phyloP scores from a whole-genome alignment of 2,797 vertebrate genomes.

The Borostomias antarcticus region DNA sequence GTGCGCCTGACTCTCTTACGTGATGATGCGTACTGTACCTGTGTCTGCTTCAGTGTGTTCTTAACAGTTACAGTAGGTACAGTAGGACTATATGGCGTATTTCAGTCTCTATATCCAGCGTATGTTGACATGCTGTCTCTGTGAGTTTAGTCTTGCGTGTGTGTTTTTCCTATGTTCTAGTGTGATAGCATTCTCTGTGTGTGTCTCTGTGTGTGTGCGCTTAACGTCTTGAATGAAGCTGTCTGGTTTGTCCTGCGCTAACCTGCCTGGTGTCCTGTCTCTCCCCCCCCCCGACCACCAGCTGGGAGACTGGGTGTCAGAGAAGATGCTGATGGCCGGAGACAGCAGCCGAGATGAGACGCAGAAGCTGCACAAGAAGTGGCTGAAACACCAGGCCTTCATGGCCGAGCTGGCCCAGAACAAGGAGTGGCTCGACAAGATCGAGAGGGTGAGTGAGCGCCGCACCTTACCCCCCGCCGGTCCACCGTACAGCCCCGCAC shows the following conservation, averaged over 20 bases:
- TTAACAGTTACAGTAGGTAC: neutral
- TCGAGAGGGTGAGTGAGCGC: constrained; percentile 83
- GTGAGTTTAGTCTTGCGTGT: neutral
- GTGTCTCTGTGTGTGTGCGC: constrained; percentile 1
- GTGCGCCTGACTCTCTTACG: neutral
- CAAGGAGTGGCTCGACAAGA: constrained; percentile 91
- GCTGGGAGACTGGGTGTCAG: constrained; percentile 84
- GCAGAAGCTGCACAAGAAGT: constrained; percentile 88
- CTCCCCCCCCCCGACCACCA: constrained; percentile 41
- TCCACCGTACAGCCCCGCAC: no score
- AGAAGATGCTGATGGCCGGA: constrained; percentile 89
- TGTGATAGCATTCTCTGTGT: neutral
- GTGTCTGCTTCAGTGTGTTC: no score
- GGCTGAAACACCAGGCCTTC: constrained; percentile 92
- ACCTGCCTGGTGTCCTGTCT: constrained; percentile 9
- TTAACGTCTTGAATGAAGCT: neutral
- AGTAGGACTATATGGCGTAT: neutral
- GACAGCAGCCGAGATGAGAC: constrained; percentile 83
- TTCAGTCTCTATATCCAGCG: neutral
- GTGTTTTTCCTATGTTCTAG: constrained; percentile 12
- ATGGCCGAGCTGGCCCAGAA: constrained; percentile 92
- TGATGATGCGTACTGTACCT: neutral
- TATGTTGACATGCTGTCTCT: neutral
- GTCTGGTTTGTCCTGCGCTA: neutral
- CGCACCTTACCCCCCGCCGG: neutral